Evolutionary conservation across 2,888 invertebrate species (phyloP), one percentile per base, ranked within the genome.

Genomic region (Acleris laterana): DNA sequence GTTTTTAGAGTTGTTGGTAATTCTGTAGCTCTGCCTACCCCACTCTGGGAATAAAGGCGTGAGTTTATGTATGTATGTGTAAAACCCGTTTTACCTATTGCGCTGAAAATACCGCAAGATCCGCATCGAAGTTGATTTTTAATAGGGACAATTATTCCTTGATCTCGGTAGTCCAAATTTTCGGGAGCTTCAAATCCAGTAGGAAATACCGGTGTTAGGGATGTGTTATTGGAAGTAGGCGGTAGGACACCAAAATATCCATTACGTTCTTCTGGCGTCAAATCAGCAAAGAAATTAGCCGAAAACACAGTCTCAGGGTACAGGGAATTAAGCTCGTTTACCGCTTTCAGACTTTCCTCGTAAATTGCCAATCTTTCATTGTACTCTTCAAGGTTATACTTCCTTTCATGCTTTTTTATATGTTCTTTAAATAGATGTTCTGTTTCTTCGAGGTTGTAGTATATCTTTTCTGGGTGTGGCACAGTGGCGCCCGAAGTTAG

Each of bases 91-190:
- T 32, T 60, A 72, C 72, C 70, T 19, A 57, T 19, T 42, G 68
- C 53, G 9, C 70, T 65, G 42, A 72, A 72, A 56, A 96, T 94
- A 97, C 97, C 97, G 89, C 97, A 97, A 3, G 96, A 96, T 42
- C 96, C 96, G 79, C 97, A 97, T 67, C 93, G 91, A 61, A 95
- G 96, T 89, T 97, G 97, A 88, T 97, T 94, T 81, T 97, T 97
- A 20, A 97, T 93, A 13, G 44, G 44, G n/a, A 3, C 44, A 44
- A 44, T n/a, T 44, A n/a, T n/a, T 13, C 13, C 13, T 3, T 44
- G 16, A n/a, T 11, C 13, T 13, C 44, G 11, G 16, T n/a, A 44
- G n/a, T 44, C 44, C 44, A 44, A 44, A 3, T 44, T 3, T 5
- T 44, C 44, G 1, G 44, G 44, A 13, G 44, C 44, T 44, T 13